Evolutionary conservation across 1,140 invertebrate genomes (phyloP).

Genomic region (Drosophila nigrodunni): DNA sequence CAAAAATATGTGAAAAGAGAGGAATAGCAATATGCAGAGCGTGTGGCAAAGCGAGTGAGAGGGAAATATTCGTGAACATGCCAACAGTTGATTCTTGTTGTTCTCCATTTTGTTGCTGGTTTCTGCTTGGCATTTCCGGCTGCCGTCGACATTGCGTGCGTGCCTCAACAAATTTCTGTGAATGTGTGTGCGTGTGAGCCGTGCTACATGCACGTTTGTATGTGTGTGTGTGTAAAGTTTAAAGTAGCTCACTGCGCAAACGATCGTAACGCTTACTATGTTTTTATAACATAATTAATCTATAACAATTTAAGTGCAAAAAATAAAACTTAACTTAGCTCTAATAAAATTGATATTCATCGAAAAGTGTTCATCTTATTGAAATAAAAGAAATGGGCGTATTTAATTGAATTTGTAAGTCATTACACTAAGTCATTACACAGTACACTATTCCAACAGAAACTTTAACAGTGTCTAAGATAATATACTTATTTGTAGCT

Average conservation of each 20-base stretch:
- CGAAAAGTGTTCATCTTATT: too few relatives aligned
- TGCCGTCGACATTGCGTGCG: constrained; percentile 68
- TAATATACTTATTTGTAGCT: too few relatives aligned
- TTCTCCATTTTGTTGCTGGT: constrained; percentile 45
- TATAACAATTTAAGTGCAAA: too few relatives aligned
- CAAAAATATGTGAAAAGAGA: not conserved
- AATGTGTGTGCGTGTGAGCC: constrained; percentile 18
- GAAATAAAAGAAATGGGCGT: too few relatives aligned
- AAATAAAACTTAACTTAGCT: too few relatives aligned
- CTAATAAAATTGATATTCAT: too few relatives aligned
- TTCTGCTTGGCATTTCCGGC: constrained; percentile 76
- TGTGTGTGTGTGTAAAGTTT: constrained; percentile 56
- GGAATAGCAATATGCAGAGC: not conserved
- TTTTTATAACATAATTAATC: not conserved
- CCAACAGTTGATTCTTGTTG: constrained; percentile 80
- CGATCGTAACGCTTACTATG: not conserved
- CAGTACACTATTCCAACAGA: too few relatives aligned
- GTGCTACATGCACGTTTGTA: constrained; percentile 3
- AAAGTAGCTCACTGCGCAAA: not conserved
- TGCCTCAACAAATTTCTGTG: constrained; percentile 53
- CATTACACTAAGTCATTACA: too few relatives aligned
- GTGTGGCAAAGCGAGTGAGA: not conserved
- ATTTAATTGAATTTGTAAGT: too few relatives aligned
- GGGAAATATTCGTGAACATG: constrained; percentile 71
- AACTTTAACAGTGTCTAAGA: too few relatives aligned